phyloP scores from a whole-genome alignment of 1,140 invertebrate species.

The Littorina saxatilis region DNA sequence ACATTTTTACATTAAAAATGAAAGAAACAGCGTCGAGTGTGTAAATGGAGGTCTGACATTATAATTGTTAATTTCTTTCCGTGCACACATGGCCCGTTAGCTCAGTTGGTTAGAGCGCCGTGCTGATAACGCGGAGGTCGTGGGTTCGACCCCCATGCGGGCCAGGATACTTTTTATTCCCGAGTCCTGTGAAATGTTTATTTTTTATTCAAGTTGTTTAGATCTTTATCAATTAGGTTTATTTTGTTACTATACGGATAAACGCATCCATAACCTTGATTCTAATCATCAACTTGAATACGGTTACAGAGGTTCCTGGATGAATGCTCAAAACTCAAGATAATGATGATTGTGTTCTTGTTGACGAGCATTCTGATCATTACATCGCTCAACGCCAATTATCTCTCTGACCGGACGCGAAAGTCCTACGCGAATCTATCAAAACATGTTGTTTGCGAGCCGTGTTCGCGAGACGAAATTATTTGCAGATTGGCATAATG shows the following conservation, averaged over 20 bases:
- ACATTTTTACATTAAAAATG: too few relatives aligned
- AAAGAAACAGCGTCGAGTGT: too few relatives aligned
- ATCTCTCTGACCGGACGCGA: too few relatives aligned
- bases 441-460: too few relatives aligned
- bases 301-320: neutral
- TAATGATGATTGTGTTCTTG: neutral
- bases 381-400: neutral
- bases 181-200: neutral
- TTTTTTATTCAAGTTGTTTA: neutral
- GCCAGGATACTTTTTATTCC: slow-evolving; percentile 1
- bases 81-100: slow-evolving; percentile 26
- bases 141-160: slow-evolving; percentile 46
- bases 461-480: too few relatives aligned
- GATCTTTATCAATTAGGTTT: neutral
- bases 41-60: too few relatives aligned
- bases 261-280: neutral
- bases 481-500: too few relatives aligned
- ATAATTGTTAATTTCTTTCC: too few relatives aligned
- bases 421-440: too few relatives aligned
- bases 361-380: neutral
- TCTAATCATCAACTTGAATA: neutral
- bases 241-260: neutral
- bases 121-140: slow-evolving; percentile 47
- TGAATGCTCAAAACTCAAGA: neutral
- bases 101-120: slow-evolving; percentile 47